phyloP scores from a whole-genome alignment of 2,888 invertebrate genomes.

The Ditylenchus weischeri region DNA sequence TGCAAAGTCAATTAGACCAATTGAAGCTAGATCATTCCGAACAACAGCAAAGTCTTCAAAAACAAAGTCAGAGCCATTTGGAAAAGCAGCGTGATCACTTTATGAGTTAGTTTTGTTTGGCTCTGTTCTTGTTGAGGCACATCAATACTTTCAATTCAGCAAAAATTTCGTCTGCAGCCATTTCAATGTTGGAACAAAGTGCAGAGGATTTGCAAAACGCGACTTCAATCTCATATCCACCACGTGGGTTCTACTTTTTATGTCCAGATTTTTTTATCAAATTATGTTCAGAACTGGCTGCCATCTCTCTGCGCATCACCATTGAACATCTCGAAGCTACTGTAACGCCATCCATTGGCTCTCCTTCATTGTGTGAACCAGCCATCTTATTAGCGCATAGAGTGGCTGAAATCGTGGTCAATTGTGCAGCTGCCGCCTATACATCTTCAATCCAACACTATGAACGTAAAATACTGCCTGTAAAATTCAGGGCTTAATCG shows the following conservation, averaged over 20 bases:
- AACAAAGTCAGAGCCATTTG: not conserved
- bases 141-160: conserved; percentile 19
- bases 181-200: conserved; percentile 44
- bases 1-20: conserved; percentile 44
- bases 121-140: too few species aligned
- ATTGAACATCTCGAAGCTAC: conserved; percentile 27
- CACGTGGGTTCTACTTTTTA: conserved; percentile 37
- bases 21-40: conserved; percentile 16
- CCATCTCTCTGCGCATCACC: conserved; percentile 21
- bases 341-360: conserved; percentile 1
- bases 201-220: conserved; percentile 54
- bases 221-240: conserved; percentile 51
- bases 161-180: conserved; percentile 33
- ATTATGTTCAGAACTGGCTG: conserved; percentile 32
- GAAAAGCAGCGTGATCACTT: not conserved
- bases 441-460: conserved; percentile 63
- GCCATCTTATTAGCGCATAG: conserved; percentile 61
- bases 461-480: conserved; percentile 38
- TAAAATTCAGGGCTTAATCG: not conserved
- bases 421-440: conserved; percentile 76
- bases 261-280: not conserved
- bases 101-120: not conserved
- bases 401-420: conserved; percentile 68
- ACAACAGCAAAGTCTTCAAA: not conserved
- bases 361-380: conserved; percentile 20